Evolutionary conservation across 2,888 invertebrate genomes (phyloP).

Genomic region (Muschampia plurimacula): DNA sequence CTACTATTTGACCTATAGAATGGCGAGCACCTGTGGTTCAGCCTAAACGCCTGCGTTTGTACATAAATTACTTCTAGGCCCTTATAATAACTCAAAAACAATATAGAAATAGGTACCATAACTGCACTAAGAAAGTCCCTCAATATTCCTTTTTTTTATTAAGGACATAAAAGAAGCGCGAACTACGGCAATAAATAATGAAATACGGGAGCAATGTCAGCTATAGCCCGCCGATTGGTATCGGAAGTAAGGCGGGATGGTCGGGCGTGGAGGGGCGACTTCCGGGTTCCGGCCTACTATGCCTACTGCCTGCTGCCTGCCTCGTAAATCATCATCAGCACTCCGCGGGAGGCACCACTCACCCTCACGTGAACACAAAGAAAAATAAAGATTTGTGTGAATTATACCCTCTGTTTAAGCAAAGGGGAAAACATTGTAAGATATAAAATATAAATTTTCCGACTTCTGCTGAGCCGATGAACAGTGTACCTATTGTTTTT

Average conservation of each 20-base stretch:
- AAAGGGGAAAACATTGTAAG: slow-evolving; percentile 63
- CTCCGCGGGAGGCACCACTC: slow-evolving; percentile 70
- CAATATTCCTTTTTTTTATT: slow-evolving; percentile 1
- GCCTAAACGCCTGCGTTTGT: too few relatives aligned
- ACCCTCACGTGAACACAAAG: slow-evolving; percentile 70
- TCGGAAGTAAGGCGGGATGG: slow-evolving; percentile 77
- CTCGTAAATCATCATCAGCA: slow-evolving; percentile 82
- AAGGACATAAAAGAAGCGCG: slow-evolving; percentile 26
- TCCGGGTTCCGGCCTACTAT: slow-evolving; percentile 66
- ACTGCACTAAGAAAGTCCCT: not conserved
- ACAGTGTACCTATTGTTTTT: slow-evolving; percentile 27
- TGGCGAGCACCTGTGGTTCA: too few relatives aligned
- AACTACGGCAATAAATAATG: slow-evolving; percentile 72
- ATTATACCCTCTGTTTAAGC: slow-evolving; percentile 70
- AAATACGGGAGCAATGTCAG: slow-evolving; percentile 64
- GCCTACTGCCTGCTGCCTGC: slow-evolving; percentile 48
- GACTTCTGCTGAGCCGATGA: slow-evolving; percentile 38
- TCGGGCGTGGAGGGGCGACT: slow-evolving; percentile 73
- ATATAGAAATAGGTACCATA: not conserved
- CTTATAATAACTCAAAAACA: too few relatives aligned
- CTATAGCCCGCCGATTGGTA: slow-evolving; percentile 75
- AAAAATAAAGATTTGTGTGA: slow-evolving; percentile 81
- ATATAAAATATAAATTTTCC: slow-evolving; percentile 55
- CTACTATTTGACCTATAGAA: too few relatives aligned
- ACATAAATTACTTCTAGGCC: too few relatives aligned